Base-by-base conservation (phyloP, 2,113 vertebrate genomes). In the Sebastes fasciatus region DNA sequence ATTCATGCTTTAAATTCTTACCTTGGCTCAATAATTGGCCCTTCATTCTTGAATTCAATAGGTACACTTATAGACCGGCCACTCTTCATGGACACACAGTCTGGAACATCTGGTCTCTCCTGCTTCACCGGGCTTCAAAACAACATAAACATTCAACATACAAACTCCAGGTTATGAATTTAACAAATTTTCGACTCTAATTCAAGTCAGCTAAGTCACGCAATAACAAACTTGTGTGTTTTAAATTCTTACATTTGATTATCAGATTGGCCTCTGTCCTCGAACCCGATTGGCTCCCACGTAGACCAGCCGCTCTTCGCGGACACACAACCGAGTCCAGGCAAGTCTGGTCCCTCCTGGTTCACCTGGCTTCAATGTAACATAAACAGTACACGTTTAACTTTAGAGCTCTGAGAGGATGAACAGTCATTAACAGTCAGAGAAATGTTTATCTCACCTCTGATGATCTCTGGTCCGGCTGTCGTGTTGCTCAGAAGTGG, bases 21-120 rank as follows among this genome's bases (percentile, higher is more conserved):
- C 62, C 62, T 11, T 64, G 14, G 16, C 62, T 64, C 61, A 8
- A 63, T 34, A 62, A 4, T 17, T 8, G 34, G 16, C 40, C 42
- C 62, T 42, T 17, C n/a, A 10, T 54, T 1, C 17, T 70, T 21
- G 42, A 79, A 75, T 1, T 17, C 1, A 11, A 13, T 5, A 1
- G 26, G 10, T 4, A 66, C 7, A 1, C 0, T 0, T 11, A 8
- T 73, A 5, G 82, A 82, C 6, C 0, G 0, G 13, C 43, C 2
- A 6, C 19, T 67, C 26, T 0, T 85, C 60, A 62, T 7, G n/a
- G 64, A 84, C 21, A 65, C n/a, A 51, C 1, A 2, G 5, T 34
- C 8, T 34, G 17, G 23, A 21, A 3, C 3, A 8, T 57, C 75
- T 45, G 49, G 13, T 67, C 52, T 72, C 19, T 72, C n/a, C 54